These are phyloP conservation scores for Sciurus niger DNA, from an alignment of 2,113 vertebrate genomes.

Conservation along the genomic window DNA sequence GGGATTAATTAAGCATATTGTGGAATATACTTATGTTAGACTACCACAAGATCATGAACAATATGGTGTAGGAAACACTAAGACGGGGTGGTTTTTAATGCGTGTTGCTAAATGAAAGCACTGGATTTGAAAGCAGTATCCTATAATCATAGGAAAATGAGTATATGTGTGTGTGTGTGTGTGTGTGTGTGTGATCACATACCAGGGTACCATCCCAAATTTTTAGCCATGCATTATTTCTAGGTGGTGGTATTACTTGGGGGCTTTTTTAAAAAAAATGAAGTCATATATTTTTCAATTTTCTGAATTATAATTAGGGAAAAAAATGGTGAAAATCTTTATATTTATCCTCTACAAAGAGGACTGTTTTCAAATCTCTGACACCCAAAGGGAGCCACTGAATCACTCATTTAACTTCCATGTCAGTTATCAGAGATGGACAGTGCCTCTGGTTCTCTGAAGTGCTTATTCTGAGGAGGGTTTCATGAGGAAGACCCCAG, in stretches of 20 bases:
- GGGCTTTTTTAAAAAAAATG: background rate
- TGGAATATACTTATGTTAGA: background rate
- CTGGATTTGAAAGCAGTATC: background rate
- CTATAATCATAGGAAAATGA: conserved; percentile 7
- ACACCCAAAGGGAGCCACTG: background rate
- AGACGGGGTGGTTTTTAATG: background rate
- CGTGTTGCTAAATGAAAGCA: background rate
- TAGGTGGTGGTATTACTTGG: background rate
- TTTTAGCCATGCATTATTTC: background rate
- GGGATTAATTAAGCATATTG: background rate
- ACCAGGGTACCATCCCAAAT: background rate
- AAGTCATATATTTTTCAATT: conserved; percentile 3
- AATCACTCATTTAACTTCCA: background rate
- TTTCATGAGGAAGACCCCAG: background rate
- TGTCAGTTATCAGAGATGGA: background rate
- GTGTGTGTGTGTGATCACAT: too few relatives aligned
- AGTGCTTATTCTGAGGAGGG: background rate
- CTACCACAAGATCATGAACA: background rate
- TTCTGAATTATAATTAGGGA: conserved; percentile 14
- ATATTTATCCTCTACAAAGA: background rate
- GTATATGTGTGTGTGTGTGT: too few relatives aligned
- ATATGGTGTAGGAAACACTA: background rate
- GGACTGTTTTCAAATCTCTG: background rate
- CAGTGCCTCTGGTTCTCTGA: background rate
- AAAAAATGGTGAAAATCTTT: background rate